Base-by-base conservation (phyloP, 2,113 vertebrate genomes). In the Hippocampus guttulatus region DNA sequence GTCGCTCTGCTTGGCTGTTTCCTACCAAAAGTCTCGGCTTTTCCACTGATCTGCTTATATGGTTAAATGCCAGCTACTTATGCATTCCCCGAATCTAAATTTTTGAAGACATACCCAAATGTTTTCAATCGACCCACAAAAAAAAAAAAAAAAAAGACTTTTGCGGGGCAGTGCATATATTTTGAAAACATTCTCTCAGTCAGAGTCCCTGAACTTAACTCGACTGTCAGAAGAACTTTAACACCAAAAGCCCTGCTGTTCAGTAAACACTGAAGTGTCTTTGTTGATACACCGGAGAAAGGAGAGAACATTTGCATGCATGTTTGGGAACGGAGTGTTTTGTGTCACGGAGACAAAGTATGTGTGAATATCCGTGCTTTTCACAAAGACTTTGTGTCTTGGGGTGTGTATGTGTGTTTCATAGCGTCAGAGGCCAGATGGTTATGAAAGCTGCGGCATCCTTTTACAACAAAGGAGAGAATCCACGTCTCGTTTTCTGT, bases 1-100 rank as follows among this genome's bases (percentile, higher is more conserved):
- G 25, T 77, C 55, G 73, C 54, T 79, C 74, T 80, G 60, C 79
- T 82, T 38, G 71, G 77, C 73, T 82, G 77, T 80, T 75, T 86
- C 70, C 70, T 11, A 73, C 77, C 33, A 38, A 61, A 33, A 49
- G 70, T 76, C 60, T 77, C 62, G 65, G 71, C 68, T 78, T 77
- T 78, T 80, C 60, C 64, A 62, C 40, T 27, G 40, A 38, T 72
- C 71, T 47, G 18, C 64, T 38, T 18, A 33, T 58, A 68, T 80
- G 69, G 63, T 64, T 64, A 67, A 58, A 52, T 27, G 72, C 25
- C 15, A 75, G 21, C 49, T 47, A 49, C 61, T 61, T 33, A 2
- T 55, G 52, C 21, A 23, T 38, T 38, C 6, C 33, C 5, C 5
- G 0, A 38, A 38, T 5, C 33, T 5, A 38, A 38, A 38, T 38